Evolutionary conservation across 37 sponge, comb jelly and placozoan species (phyloP), one percentile per base, ranked within the genome.

Genomic region (Cliona cf. orientalis): DNA sequence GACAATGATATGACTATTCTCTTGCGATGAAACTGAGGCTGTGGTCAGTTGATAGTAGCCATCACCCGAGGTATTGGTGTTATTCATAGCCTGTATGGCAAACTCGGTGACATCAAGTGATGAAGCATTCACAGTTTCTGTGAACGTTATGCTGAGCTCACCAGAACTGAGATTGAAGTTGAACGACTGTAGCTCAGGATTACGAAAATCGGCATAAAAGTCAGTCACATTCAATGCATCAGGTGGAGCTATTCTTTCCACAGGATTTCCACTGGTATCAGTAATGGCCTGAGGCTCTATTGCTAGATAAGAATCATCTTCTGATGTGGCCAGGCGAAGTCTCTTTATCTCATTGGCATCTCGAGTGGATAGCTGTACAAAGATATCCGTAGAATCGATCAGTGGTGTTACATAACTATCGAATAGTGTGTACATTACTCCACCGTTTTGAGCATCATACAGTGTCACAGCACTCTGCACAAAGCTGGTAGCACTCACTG

Each of bases 141-240:
- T 86, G 72, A 96, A 96, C 36, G 71, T 82, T 2, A 96, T 82
- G 22, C 42, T 61, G 12, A 96, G 39, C 25, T 78, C 85, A 29
- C 91, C 94, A 66, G 79, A 76, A 49, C 86, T 96, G 26, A 96
- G 55, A 63, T 96, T 93, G 72, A 93, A 91, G 53, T 91, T 84
- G 78, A 91, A 95, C 5, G 75, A 60, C 14, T 72, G 39, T n/a
- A 95, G 58, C 1, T 26, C 14, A n/a, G 95, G 95, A 2, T 42
- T 58, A 33, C 75, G 42, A 0, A 25, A 43, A 72, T 95, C 95
- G 43, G 59, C 65, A n/a, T 41, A 55, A 63, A 72, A 91, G 0
- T 37, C 64, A 5, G 61, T 69, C 2, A 80, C 79, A 62, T 76
- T 74, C 39, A 90, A 49, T 38, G 94, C 86, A 29, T 79, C 66